A percentile compares a stretch with the other conserved stretches of the same genome.
Evolutionary conservation across 30 jellyfish, hydroid and myxozoan species (phyloP).

Genomic region (Morbakka virulenta): DNA sequence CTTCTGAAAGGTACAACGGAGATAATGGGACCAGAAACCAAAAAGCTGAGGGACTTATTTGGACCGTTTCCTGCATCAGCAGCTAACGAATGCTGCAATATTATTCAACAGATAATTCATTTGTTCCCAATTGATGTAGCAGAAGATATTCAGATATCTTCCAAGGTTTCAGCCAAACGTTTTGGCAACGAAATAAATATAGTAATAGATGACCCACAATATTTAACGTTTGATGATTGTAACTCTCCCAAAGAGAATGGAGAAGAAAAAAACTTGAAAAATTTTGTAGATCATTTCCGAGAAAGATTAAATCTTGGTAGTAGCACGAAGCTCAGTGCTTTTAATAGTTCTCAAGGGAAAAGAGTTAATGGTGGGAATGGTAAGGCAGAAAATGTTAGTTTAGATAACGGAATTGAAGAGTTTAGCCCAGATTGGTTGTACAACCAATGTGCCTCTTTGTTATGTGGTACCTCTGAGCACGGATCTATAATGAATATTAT

Average conservation of each 20-base stretch:
- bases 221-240: conserved; percentile 18
- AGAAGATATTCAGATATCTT: neutral
- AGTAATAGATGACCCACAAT: conserved; percentile 16
- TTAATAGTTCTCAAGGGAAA: too few relatives aligned
- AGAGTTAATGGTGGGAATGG: too few relatives aligned
- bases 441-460: conserved; percentile 58
- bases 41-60: conserved; percentile 35
- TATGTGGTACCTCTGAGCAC: conserved; percentile 59
- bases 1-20: conserved; percentile 44
- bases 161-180: neutral
- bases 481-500: conserved; percentile 62
- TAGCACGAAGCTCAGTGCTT: neutral
- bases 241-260: conserved; percentile 46
- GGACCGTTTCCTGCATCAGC: conserved; percentile 86
- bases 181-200: conserved; percentile 70
- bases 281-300: conserved; percentile 50
- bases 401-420: neutral
- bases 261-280: conserved; percentile 46
- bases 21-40: conserved; percentile 64
- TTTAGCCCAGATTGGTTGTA: conserved; percentile 60
- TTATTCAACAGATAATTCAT: conserved; percentile 45
- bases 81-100: conserved; percentile 64
- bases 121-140: conserved; percentile 50
- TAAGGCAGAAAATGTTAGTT: neutral
- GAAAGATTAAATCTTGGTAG: conserved; percentile 48